These are phyloP conservation scores for Neodiprion fabricii DNA, from an alignment of 1,140 invertebrate species.

Conservation along the genomic window DNA sequence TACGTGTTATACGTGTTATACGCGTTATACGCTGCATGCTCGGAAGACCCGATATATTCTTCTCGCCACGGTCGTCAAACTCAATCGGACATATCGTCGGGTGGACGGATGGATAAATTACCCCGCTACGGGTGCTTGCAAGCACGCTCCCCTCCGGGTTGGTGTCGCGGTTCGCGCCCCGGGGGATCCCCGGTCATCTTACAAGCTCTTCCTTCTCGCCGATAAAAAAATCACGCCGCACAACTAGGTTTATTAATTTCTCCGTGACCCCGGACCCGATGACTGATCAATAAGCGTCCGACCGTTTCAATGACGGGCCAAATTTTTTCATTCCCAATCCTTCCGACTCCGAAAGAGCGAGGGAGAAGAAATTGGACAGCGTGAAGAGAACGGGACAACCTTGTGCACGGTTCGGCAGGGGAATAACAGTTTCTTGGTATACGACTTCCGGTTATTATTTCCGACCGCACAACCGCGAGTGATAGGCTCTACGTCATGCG, in stretches of 20 bases:
- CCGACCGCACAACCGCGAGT: background rate
- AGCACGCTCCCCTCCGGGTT: background rate
- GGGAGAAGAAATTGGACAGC: too few species aligned
- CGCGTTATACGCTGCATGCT: background rate
- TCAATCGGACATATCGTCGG: slow-evolving; percentile 40
- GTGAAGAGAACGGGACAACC: too few species aligned
- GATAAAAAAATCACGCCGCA: too few species aligned
- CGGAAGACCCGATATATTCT: background rate
- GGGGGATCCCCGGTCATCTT: background rate
- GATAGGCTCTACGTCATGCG: background rate
- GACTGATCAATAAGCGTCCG: background rate
- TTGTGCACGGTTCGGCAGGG: too few species aligned
- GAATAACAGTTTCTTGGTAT: background rate
- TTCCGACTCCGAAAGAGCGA: too few species aligned
- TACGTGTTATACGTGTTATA: too few species aligned
- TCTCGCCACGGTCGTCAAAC: slow-evolving; percentile 2
- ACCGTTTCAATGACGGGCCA: slow-evolving; percentile 38
- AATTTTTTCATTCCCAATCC: too few species aligned
- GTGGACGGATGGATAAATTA: slow-evolving; percentile 11
- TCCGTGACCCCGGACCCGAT: slow-evolving; percentile 29
- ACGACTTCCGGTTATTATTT: background rate
- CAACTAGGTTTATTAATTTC: too few species aligned
- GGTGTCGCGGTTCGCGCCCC: slow-evolving; percentile 15
- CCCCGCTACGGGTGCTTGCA: background rate
- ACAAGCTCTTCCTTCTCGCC: too few species aligned